Evolutionary conservation across 2,888 invertebrate genomes (phyloP).

Genomic region (Argynnis bischoffii): DNA sequence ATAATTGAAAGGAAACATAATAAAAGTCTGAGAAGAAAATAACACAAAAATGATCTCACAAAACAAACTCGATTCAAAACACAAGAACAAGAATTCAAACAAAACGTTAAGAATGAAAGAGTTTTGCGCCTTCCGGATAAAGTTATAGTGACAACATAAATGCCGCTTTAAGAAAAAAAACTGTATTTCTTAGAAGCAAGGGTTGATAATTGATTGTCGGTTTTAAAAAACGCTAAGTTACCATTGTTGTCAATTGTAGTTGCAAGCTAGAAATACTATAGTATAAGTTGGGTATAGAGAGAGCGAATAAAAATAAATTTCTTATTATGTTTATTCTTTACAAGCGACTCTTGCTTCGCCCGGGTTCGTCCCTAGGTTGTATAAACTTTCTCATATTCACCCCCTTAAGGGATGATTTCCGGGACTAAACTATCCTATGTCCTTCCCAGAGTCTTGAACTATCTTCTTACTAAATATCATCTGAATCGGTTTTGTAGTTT

Average conservation of each 20-base stretch:
- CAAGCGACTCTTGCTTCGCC: too few relatives aligned
- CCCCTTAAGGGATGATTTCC: too few relatives aligned
- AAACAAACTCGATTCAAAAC: slow-evolving; percentile 39
- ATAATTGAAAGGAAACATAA: background rate
- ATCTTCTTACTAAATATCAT: too few relatives aligned
- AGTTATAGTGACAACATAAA: slow-evolving; percentile 22
- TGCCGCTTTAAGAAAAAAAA: slow-evolving; percentile 9
- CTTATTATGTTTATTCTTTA: too few relatives aligned
- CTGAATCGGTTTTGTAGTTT: too few relatives aligned
- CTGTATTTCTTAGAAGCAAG: background rate
- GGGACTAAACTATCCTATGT: too few relatives aligned
- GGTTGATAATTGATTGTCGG: slow-evolving; percentile 18
- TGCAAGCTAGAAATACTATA: slow-evolving; percentile 27
- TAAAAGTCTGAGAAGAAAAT: slow-evolving; percentile 19
- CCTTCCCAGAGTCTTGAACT: too few relatives aligned
- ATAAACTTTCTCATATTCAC: too few relatives aligned
- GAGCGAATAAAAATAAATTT: background rate
- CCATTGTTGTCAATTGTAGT: slow-evolving; percentile 26
- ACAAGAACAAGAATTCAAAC: slow-evolving; percentile 45
- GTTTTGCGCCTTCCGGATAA: slow-evolving; percentile 44
- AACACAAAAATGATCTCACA: slow-evolving; percentile 33
- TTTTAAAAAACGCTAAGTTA: slow-evolving; percentile 15
- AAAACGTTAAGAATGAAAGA: slow-evolving; percentile 43
- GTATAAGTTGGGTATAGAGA: slow-evolving; percentile 21
- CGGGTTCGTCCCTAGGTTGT: too few relatives aligned